Evolutionary conservation across 2,888 invertebrate species (phyloP).

Genomic region (Eupelmus urozonus): DNA sequence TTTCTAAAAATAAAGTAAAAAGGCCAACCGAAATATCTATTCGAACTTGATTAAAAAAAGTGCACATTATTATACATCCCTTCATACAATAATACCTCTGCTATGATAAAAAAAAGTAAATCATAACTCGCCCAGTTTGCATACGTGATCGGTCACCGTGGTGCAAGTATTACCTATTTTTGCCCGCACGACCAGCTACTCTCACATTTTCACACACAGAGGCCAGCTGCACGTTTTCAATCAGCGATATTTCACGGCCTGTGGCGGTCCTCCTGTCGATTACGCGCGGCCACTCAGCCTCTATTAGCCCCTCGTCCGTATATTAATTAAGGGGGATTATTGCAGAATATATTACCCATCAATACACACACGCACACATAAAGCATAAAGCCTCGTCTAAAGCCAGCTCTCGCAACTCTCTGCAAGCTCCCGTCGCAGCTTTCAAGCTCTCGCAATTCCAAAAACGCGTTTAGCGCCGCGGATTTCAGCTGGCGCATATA

Average conservation of each 20-base stretch:
- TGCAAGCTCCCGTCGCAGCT: background rate
- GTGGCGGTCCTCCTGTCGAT: background rate
- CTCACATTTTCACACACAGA: background rate
- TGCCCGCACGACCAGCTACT: background rate
- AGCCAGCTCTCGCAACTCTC: background rate
- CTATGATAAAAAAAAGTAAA: background rate
- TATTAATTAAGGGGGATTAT: conserved; percentile 52
- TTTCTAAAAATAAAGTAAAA: no score
- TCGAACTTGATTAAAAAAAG: no score
- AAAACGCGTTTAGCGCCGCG: background rate
- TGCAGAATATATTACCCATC: background rate
- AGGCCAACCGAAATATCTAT: no score
- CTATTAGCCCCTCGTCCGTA: conserved; percentile 15
- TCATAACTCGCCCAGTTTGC: background rate
- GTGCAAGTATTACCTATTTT: no score
- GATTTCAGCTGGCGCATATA: background rate
- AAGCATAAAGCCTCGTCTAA: background rate
- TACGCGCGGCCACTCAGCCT: background rate
- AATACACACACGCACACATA: background rate
- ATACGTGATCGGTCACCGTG: background rate
- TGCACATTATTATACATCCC: no score
- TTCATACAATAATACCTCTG: no score
- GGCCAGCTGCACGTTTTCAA: conserved; percentile 4
- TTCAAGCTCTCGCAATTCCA: background rate
- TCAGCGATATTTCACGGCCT: background rate